phyloP scores from a whole-genome alignment of 1,140 invertebrate genomes.

The Cyclina sinensis region DNA sequence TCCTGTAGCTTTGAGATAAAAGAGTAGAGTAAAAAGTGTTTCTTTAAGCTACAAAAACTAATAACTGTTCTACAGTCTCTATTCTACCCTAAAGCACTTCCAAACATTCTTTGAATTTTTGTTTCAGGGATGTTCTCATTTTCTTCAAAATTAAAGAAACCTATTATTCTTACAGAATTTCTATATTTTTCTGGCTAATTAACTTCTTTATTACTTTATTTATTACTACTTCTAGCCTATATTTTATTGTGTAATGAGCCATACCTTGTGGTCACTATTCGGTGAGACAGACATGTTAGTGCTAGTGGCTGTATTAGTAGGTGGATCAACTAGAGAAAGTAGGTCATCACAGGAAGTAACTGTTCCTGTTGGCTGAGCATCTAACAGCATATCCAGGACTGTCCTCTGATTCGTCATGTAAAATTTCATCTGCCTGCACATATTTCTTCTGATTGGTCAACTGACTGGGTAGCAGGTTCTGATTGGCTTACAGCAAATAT shows the following conservation, averaged over 20 bases:
- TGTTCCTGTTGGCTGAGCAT: slow-evolving; percentile 44
- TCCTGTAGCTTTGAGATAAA: too few species aligned
- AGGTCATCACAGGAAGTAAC: slow-evolving; percentile 50
- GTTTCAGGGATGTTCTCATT: too few species aligned
- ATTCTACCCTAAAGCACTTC: too few species aligned
- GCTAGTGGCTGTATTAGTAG: slow-evolving; percentile 42
- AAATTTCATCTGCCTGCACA: neutral
- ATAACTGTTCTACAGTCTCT: too few species aligned
- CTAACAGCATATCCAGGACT: slow-evolving; percentile 42
- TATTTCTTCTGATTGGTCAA: slow-evolving; percentile 27
- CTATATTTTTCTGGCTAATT: too few species aligned
- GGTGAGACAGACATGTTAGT: slow-evolving; percentile 17
- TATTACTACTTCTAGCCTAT: too few species aligned
- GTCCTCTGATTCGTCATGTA: slow-evolving; percentile 19
- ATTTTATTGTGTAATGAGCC: neutral
- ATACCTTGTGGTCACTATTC: slow-evolving; percentile 12
- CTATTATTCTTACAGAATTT: too few species aligned
- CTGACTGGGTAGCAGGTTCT: neutral
- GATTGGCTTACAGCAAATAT: neutral
- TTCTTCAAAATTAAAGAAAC: too few species aligned
- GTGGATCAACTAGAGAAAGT: slow-evolving; percentile 41
- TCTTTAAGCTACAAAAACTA: too few species aligned
- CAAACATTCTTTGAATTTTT: too few species aligned
- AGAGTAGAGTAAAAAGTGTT: too few species aligned
- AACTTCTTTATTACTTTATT: too few species aligned